Evolutionary conservation across 2,113 vertebrate genomes (phyloP), one percentile per base, ranked within the genome.

Genomic region (Hemiscyllium ocellatum): DNA sequence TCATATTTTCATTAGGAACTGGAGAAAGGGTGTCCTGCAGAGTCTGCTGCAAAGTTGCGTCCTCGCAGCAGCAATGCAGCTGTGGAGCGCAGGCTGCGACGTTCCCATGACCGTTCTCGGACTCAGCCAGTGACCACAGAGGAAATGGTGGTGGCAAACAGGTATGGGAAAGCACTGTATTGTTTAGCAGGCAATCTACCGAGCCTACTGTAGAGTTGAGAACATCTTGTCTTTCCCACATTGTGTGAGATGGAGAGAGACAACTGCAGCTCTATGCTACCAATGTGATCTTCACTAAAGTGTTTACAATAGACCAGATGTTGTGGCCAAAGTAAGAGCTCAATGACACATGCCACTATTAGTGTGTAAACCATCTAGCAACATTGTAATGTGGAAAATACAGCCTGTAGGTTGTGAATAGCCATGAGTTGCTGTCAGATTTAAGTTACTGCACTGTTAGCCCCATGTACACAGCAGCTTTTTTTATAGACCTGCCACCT

Each of bases 91-190:
- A 96, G 97, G 95, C 80, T 13, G 65, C 97, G 97, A 5, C 97
- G 97, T 2, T 96, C 96, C 90, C 97, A 97, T 33, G 97, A 98
- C 56, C 97, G 97, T 85, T 97, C 97, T 19, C 97, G 97, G 42
- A 97, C 98, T 17, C 98, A 98, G 96, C 97, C 97, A 95, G 96
- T 97, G 97, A 97, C 97, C 96, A 97, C 96, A 22, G 97, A 97
- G 94, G 97, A 97, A 91, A 97, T 97, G 0, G 95, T 80, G 76
- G 97, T 96, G 95, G 97, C 97, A 0, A 96, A 96, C 96, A 98
- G 97, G 98, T 98, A 96, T 1, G 26, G 0, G 50, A 10, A 15
- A 26, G 24, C 1, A 7, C 10, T 13, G 33, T 56, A 61, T 6
- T 66, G 33, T 66, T 93, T 65, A 22, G 29, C 2, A 56, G 26